phyloP scores from a whole-genome alignment of 1,140 invertebrate genomes.

The Oreohelix idahoensis region DNA sequence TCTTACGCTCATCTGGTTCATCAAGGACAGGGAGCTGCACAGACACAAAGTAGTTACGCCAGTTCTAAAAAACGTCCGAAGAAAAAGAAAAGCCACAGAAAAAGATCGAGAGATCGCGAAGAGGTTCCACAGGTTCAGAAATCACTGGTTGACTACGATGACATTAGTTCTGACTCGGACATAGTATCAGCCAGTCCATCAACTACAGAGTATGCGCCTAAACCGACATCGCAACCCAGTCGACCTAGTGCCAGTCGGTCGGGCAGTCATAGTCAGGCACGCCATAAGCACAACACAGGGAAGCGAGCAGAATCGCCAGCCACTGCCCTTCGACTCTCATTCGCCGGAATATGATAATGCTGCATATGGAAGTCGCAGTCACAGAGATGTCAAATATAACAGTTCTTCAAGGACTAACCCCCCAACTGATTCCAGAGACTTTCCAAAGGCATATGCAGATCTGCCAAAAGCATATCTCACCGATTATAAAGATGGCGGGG shows the following conservation, averaged over 20 bases:
- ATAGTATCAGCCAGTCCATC: slow-evolving; percentile 14
- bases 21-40: slow-evolving; percentile 39
- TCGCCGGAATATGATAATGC: slow-evolving; percentile 50
- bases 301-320: slow-evolving; percentile 58
- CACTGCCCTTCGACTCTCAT: slow-evolving; percentile 56
- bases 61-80: slow-evolving; percentile 40
- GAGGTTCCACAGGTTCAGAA: slow-evolving; percentile 53
- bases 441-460: slow-evolving; percentile 51
- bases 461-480: slow-evolving; percentile 48
- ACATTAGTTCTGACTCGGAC: slow-evolving; percentile 62
- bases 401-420: slow-evolving; percentile 8
- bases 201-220: too few relatives aligned
- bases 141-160: slow-evolving; percentile 68
- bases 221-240: slow-evolving; percentile 28
- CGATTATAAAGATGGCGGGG: slow-evolving; percentile 18
- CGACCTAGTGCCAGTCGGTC: slow-evolving; percentile 37
- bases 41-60: slow-evolving; percentile 7
- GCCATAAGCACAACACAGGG: neutral
- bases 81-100: slow-evolving; percentile 49
- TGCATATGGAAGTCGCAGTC: slow-evolving; percentile 19
- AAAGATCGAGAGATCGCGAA: slow-evolving; percentile 55
- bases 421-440: slow-evolving; percentile 10
- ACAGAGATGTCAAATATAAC: neutral
- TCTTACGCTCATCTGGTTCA: slow-evolving; percentile 62
- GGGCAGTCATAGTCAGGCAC: slow-evolving; percentile 8